Percentiles rank a stretch among this genome's conserved stretches.
Evolutionary conservation across 2,888 invertebrate genomes (phyloP).

Genomic region (Antheraea yamamai): DNA sequence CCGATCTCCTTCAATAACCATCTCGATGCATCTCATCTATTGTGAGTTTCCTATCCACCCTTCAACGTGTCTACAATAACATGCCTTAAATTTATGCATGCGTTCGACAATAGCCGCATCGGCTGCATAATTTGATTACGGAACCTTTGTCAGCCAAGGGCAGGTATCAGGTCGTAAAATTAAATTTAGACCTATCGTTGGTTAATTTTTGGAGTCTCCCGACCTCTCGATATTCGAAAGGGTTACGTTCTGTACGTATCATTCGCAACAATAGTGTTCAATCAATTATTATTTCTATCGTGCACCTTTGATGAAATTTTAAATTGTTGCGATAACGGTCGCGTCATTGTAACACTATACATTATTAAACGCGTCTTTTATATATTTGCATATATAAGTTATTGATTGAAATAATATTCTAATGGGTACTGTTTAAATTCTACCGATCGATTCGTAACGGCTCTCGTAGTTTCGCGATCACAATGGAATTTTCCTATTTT

Average conservation of each 20-base stretch:
- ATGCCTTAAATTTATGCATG: conserved; percentile 78
- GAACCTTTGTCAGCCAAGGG: conserved; percentile 71
- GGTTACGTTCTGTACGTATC: conserved; percentile 60
- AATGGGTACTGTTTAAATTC: conserved; percentile 67
- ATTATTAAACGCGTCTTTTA: conserved; percentile 60
- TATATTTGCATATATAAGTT: conserved; percentile 78
- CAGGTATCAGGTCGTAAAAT: conserved; percentile 81
- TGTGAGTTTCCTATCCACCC: conserved; percentile 68
- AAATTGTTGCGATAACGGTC: conserved; percentile 79
- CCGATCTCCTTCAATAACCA: conserved; percentile 63
- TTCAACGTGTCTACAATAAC: conserved; percentile 69
- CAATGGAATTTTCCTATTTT: conserved; percentile 55
- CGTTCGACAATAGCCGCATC: conserved; percentile 72
- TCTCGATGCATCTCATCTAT: conserved; percentile 67
- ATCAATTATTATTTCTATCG: conserved; percentile 78
- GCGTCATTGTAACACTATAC: conserved; percentile 65
- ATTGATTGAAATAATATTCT: conserved; percentile 82
- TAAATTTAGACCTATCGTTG: conserved; percentile 80
- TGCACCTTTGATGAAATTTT: conserved; percentile 78
- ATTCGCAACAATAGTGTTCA: conserved; percentile 71
- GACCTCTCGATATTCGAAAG: conserved; percentile 63
- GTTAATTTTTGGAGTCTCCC: conserved; percentile 79
- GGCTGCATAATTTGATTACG: conserved; percentile 81
- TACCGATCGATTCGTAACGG: conserved; percentile 76
- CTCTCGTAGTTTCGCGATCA: conserved; percentile 61